phyloP scores from a whole-genome alignment of 2,888 invertebrate genomes.

The Biston betularia region DNA sequence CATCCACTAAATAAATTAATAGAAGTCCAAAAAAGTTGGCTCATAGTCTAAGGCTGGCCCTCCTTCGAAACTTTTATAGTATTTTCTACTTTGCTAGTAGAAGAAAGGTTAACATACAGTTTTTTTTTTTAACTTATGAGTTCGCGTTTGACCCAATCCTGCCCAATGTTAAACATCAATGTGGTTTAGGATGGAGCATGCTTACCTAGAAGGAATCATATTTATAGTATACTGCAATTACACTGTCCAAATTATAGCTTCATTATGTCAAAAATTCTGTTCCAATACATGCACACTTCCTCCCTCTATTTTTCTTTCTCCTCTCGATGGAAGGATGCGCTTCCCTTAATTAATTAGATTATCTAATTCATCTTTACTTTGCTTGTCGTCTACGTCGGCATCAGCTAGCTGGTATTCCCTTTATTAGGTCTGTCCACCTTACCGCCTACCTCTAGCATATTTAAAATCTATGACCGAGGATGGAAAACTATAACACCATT shows the following conservation, averaged over 20 bases:
- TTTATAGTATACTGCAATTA: neutral
- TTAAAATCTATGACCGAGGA: neutral
- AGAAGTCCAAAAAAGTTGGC: constrained; percentile 49
- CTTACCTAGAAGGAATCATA: no score
- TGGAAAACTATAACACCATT: neutral
- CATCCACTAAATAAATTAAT: constrained; percentile 52
- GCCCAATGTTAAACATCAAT: no score
- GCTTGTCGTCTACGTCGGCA: neutral
- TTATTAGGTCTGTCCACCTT: neutral
- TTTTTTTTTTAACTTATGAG: neutral
- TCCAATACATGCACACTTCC: neutral
- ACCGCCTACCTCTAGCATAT: neutral
- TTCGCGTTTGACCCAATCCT: no score
- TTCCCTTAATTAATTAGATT: no score
- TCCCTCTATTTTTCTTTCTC: neutral
- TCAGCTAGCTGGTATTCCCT: neutral
- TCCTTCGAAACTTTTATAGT: neutral
- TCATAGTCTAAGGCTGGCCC: constrained; percentile 28
- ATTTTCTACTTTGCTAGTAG: neutral
- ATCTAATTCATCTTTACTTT: neutral
- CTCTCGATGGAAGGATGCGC: neutral
- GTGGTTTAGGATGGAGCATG: no score
- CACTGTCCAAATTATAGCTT: neutral
- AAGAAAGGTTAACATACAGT: neutral
- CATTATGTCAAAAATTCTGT: neutral